Base-by-base conservation (phyloP, 1,140 invertebrate genomes). In the Drosophila ogumai region DNA sequence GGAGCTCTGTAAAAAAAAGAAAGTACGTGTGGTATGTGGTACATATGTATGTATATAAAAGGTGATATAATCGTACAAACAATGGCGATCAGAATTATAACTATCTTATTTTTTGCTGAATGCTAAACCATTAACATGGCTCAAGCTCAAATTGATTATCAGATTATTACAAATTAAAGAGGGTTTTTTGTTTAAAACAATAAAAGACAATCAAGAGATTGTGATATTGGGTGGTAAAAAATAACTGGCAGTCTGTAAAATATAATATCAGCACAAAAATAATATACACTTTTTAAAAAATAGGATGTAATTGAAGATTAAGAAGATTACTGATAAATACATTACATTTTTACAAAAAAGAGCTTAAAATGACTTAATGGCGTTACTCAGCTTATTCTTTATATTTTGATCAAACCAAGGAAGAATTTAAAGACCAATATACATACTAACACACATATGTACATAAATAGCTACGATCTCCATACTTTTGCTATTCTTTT, bases 1-100 rank as follows among this genome's bases (percentile, higher is more conserved):
- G 41, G 46, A 74, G 36, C 28, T 54, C 31, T 55, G 34, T 8
- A 49, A 82, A 84, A 28, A 85, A 84, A 86, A 69, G 66, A 72
- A 72, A 69, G 67, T 59, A 40, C 38, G 47, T 69, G 38, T 66
- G 36, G 38, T 54, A 32, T 52, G 17, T 64, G 25, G 25, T 28
- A 19, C 6, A 6, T 8, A 60, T 6, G 19, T 43, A n/a, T 8
- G 3, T 12, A 31, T 32, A 36, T 40, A 5, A 36, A 36, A 43
- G 41, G 54, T 72, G 68, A 72, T 72, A 72, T 72, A 72, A 72
- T 59, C 31, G 36, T 15, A 28, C 6, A 2, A 17, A 65, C 61
- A 17, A 59, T 5, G 15, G 15, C 17, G 15, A 34, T 43, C 56
- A 3, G 57, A 25, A 15, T 34, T 25, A 61, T 17, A 65, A 22